Percentiles rank a stretch among this genome's conserved stretches.
Evolutionary conservation across 2,797 vertebrate species (phyloP).

Genomic region (Chiroxiphia lanceolata): DNA sequence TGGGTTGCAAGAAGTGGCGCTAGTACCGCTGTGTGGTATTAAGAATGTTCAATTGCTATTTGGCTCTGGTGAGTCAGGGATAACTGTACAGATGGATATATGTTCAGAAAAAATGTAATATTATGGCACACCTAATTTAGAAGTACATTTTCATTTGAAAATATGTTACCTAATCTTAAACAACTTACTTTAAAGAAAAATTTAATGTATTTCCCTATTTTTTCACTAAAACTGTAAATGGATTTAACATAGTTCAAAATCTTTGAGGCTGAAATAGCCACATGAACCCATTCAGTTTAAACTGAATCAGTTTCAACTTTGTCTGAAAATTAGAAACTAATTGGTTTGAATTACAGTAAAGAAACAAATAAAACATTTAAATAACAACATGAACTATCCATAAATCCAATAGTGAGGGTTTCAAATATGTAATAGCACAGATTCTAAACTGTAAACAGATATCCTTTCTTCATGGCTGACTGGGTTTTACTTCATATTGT

Average conservation of each 20-base stretch:
- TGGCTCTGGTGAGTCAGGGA: neutral
- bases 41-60: neutral
- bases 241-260: slow-evolving; percentile 49
- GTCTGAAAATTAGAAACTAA: slow-evolving; percentile 47
- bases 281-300: slow-evolving; percentile 44
- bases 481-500: slow-evolving; percentile 4
- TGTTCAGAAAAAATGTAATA: neutral
- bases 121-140: neutral
- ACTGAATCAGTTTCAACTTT: slow-evolving; percentile 37
- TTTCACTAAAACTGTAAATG: slow-evolving; percentile 49
- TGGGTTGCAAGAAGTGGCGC: neutral
- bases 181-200: slow-evolving; percentile 15
- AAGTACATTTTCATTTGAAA: neutral
- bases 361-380: neutral
- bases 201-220: slow-evolving; percentile 41
- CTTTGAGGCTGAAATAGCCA: slow-evolving; percentile 53
- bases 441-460: slow-evolving; percentile 61
- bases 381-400: neutral
- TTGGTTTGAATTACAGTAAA: slow-evolving; percentile 25
- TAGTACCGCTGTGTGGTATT: neutral
- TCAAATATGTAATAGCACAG: neutral
- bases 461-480: slow-evolving; percentile 26
- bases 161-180: neutral
- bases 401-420: neutral
- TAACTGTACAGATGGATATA: neutral